phyloP scores from a whole-genome alignment of 2,797 vertebrate genomes.

The Ctenopoma multispine region DNA sequence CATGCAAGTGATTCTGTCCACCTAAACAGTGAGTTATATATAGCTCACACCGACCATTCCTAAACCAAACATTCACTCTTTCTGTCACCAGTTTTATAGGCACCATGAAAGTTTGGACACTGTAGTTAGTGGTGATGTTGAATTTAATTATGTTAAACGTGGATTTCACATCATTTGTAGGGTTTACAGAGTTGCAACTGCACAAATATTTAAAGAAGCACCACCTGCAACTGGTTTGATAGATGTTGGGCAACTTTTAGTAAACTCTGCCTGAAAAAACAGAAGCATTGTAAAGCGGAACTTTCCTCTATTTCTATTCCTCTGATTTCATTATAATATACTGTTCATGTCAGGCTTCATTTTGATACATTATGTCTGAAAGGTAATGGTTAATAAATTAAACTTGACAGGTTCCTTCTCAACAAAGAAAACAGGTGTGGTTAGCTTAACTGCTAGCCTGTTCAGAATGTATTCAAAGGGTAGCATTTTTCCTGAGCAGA shows the following conservation, averaged over 20 bases:
- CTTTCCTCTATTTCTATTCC: constrained; percentile 32
- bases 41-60: not conserved
- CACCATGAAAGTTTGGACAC: not conserved
- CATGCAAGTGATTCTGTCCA: not conserved
- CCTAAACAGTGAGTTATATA: not conserved
- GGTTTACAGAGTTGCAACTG: constrained; percentile 48
- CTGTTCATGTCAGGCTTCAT: not conserved
- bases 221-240: constrained; percentile 32
- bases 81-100: not conserved
- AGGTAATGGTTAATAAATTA: not conserved
- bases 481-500: not conserved
- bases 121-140: not conserved
- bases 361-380: not conserved
- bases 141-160: not conserved
- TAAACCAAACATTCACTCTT: not conserved
- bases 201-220: constrained; percentile 64
- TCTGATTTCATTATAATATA: constrained; percentile 10
- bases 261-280: constrained; percentile 50
- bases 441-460: not conserved
- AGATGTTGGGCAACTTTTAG: constrained; percentile 56
- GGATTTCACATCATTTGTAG: constrained; percentile 10
- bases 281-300: constrained; percentile 51
- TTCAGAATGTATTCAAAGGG: not conserved
- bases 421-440: not conserved
- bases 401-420: not conserved